phyloP scores from a whole-genome alignment of 2,113 vertebrate genomes.

The Anoura caudifer region DNA sequence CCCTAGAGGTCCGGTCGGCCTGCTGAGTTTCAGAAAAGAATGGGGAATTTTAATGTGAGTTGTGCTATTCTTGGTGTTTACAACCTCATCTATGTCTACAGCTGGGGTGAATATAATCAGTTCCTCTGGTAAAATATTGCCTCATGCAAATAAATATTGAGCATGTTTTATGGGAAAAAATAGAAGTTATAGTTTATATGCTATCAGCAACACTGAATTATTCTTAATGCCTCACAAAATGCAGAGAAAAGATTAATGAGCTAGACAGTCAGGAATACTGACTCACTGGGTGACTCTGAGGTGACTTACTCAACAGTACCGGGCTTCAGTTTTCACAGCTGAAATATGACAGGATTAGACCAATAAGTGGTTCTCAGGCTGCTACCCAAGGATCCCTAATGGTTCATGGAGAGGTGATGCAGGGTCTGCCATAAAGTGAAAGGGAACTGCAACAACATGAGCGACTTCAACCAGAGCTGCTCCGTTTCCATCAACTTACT shows the following conservation, averaged over 20 bases:
- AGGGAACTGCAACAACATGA: neutral
- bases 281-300: slow-evolving; percentile 43
- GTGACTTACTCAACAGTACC: neutral
- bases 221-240: slow-evolving; percentile 47
- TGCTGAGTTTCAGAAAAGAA: slow-evolving; percentile 7
- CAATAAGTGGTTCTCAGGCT: neutral
- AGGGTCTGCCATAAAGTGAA: neutral
- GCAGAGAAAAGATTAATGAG: slow-evolving; percentile 58
- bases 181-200: neutral
- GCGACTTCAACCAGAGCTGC: neutral
- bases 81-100: neutral
- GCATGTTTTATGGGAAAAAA: neutral
- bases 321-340: neutral
- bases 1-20: neutral
- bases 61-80: neutral
- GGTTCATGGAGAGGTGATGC: neutral
- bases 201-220: slow-evolving; percentile 12
- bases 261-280: slow-evolving; percentile 41
- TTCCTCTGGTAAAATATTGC: neutral
- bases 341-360: neutral
- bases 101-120: neutral
- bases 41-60: neutral
- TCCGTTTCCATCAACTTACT: neutral
- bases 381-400: neutral
- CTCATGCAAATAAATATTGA: neutral